Percentiles rank a stretch among this genome's conserved stretches.
phyloP scores from a whole-genome alignment of 1,140 invertebrate species.

The Drosophila aff. region DNA sequence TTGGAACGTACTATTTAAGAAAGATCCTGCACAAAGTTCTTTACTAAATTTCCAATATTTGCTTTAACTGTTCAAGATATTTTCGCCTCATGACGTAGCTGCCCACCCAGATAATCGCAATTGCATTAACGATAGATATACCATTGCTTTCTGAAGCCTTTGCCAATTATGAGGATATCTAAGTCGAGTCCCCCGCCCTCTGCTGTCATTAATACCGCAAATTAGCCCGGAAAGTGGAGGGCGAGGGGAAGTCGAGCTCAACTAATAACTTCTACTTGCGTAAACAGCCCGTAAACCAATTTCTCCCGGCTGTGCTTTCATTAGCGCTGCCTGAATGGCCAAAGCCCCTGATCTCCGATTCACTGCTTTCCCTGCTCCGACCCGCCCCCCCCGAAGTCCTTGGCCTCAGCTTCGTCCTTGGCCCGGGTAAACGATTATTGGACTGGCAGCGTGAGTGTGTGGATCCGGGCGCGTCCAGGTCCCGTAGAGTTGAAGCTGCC shows the following conservation, averaged over 20 bases:
- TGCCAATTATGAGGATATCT: slow-evolving; percentile 70
- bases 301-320: slow-evolving; percentile 65
- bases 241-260: slow-evolving; percentile 19
- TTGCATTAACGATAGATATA: slow-evolving; percentile 40
- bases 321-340: slow-evolving; percentile 70
- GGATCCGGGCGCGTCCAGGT: slow-evolving; percentile 13
- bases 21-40: neutral
- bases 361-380: neutral
- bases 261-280: slow-evolving; percentile 77
- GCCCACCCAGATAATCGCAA: slow-evolving; percentile 12
- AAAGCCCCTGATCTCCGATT: slow-evolving; percentile 13
- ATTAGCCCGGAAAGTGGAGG: slow-evolving; percentile 49
- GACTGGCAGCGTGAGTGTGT: slow-evolving; percentile 20
- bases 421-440: slow-evolving; percentile 55
- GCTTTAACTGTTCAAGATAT: neutral
- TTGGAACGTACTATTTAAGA: neutral
- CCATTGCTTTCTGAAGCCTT: slow-evolving; percentile 39
- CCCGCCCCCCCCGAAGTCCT: neutral
- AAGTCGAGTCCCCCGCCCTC: slow-evolving; percentile 24
- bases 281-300: slow-evolving; percentile 67
- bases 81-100: neutral
- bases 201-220: slow-evolving; percentile 72
- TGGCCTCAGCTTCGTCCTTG: slow-evolving; percentile 15
- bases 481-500: slow-evolving; percentile 42
- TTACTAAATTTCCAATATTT: neutral